Evolutionary conservation across 2,888 invertebrate species (phyloP).

Genomic region (Drepana falcataria): DNA sequence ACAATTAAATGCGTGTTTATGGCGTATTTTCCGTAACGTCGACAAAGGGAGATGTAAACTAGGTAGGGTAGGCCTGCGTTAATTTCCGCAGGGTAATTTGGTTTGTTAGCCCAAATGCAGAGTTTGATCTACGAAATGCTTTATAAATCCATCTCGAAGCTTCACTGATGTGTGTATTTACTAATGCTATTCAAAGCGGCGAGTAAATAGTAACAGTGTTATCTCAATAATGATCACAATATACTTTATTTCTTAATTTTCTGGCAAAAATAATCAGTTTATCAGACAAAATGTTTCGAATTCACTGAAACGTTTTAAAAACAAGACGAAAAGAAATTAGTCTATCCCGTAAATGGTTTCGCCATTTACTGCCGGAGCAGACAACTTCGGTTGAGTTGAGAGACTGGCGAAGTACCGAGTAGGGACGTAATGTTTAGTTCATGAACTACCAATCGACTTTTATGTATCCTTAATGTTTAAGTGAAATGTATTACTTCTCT

Average conservation of each 20-base stretch:
- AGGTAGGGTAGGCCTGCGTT: not conserved
- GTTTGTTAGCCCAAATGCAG: not conserved
- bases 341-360: not conserved
- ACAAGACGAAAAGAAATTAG: too few relatives aligned
- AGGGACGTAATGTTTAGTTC: not conserved
- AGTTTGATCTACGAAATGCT: not conserved
- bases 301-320: too few relatives aligned
- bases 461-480: not conserved
- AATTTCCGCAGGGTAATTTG: not conserved
- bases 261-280: too few relatives aligned
- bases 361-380: not conserved
- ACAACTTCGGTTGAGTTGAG: not conserved
- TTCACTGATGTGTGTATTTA: not conserved
- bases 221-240: too few relatives aligned
- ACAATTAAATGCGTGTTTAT: not conserved
- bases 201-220: not conserved
- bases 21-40: not conserved
- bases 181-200: not conserved
- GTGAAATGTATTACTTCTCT: too few relatives aligned
- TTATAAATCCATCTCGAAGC: not conserved
- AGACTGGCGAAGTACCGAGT: not conserved
- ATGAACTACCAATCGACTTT: not conserved
- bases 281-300: too few relatives aligned
- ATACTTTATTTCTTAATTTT: too few relatives aligned
- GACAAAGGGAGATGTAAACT: constrained; percentile 4